A percentile compares a stretch with the other conserved stretches of the same genome.
Evolutionary conservation across 2,113 vertebrate species (phyloP).

Genomic region (Gymnogyps californianus): DNA sequence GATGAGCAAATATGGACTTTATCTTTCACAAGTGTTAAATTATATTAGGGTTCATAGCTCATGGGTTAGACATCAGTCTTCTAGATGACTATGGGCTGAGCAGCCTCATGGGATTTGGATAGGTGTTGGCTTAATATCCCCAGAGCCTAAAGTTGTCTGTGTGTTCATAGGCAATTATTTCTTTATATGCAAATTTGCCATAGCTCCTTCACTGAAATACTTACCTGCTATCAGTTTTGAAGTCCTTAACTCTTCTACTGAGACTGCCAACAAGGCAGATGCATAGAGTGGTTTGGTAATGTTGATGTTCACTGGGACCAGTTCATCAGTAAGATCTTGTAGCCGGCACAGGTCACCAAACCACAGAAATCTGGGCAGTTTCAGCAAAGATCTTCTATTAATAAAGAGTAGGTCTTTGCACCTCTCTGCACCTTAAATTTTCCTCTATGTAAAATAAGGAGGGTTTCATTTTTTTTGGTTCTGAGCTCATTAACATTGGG

Average conservation of each 20-base stretch:
- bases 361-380: background rate
- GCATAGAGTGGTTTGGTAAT: background rate
- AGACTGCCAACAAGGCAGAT: background rate
- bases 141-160: background rate
- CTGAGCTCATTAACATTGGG: background rate
- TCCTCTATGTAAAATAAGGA: background rate
- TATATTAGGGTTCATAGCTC: background rate
- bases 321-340: background rate
- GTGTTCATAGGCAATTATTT: background rate
- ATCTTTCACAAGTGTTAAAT: background rate
- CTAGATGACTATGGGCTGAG: background rate
- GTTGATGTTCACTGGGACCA: background rate
- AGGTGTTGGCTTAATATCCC: background rate
- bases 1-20: background rate
- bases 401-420: background rate
- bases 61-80: background rate
- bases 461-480: fast-evolving
- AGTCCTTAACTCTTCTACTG: background rate
- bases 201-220: background rate
- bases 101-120: background rate
- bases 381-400: background rate
- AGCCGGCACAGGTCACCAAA: background rate
- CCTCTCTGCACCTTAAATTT: background rate
- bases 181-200: background rate
- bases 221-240: background rate